phyloP scores from a whole-genome alignment of 2,888 invertebrate genomes.

The Hirtodrosophila trivittata region DNA sequence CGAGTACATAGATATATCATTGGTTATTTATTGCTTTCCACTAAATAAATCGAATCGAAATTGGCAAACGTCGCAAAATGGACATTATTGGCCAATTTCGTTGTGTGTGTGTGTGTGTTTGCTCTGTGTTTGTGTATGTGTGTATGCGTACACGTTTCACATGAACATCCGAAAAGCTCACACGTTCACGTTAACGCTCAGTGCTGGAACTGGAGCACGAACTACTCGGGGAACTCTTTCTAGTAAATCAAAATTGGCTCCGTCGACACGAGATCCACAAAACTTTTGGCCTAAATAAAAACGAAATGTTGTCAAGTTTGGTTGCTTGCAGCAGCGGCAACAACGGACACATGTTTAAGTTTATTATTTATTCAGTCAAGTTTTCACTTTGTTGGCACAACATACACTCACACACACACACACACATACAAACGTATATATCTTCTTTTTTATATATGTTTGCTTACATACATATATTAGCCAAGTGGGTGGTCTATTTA shows the following conservation, averaged over 20 bases:
- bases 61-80: constrained; percentile 78
- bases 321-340: constrained; percentile 16
- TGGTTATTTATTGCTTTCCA: constrained; percentile 78
- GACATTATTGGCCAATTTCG: constrained; percentile 70
- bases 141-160: constrained; percentile 37
- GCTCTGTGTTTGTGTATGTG: constrained; percentile 1
- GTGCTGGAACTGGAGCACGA: constrained; percentile 35
- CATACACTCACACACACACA: constrained; percentile 12
- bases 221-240: constrained; percentile 26
- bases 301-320: constrained; percentile 56
- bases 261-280: constrained; percentile 35
- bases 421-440: constrained; percentile 10
- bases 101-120: constrained; percentile 16
- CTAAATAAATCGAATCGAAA: constrained; percentile 77
- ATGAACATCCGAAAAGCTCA: constrained; percentile 29
- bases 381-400: constrained; percentile 61
- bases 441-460: constrained; percentile 9
- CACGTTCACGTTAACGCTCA: constrained; percentile 13
- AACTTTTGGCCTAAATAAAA: constrained; percentile 38
- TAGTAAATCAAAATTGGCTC: constrained; percentile 52
- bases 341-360: constrained; percentile 51
- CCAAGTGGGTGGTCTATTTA: constrained; percentile 29
- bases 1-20: constrained; percentile 54
- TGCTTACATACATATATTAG: constrained; percentile 16
- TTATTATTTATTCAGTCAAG: constrained; percentile 74